These are phyloP conservation scores for Peromyscus nudipes DNA, from an alignment of 2,797 vertebrate genomes.

Conservation along the genomic window DNA sequence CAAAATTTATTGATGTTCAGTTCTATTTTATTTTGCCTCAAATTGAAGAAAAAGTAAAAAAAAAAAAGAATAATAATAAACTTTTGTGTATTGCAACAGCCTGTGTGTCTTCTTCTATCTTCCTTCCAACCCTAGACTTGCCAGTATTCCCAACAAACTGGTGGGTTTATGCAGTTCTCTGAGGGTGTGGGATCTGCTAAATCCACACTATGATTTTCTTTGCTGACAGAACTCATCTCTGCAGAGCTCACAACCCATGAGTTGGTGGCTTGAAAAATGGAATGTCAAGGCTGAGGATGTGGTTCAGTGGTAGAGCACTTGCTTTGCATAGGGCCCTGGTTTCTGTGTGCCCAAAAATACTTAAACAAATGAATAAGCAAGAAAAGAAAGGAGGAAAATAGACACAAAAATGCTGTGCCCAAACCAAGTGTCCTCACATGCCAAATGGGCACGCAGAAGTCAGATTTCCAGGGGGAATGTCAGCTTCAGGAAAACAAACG, in stretches of 20 bases:
- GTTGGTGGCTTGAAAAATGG: background rate
- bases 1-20: conserved; percentile 93
- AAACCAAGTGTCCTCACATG: background rate
- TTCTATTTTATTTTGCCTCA: conserved; percentile 94
- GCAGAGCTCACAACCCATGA: background rate
- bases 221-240: background rate
- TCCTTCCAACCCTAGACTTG: conserved; percentile 69
- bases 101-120: conserved; percentile 69
- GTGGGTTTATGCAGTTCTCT: background rate
- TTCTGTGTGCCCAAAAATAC: background rate
- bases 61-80: conserved; percentile 93
- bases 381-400: background rate
- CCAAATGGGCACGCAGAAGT: background rate
- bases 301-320: background rate
- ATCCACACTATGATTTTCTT: background rate
- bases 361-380: background rate
- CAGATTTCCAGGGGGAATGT: background rate
- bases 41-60: conserved; percentile 89
- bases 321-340: background rate
- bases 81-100: conserved; percentile 96
- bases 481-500: background rate
- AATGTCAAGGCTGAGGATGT: background rate
- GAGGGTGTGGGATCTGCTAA: background rate
- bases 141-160: background rate
- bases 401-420: background rate